Conservation (phyloP, 1,140 invertebrate species). For the Maniola jurtina region DNA sequence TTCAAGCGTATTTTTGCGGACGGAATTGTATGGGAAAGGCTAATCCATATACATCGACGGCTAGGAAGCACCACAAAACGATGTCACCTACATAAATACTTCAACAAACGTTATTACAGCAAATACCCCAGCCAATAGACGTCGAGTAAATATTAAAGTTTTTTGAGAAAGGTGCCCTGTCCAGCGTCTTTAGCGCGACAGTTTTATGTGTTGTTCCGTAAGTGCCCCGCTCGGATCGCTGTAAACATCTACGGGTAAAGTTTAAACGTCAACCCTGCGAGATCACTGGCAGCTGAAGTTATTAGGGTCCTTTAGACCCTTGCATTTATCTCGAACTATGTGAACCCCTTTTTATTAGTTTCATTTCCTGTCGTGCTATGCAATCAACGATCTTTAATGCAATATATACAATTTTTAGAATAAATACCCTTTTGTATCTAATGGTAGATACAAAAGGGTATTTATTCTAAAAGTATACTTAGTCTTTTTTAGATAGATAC, state of each 20-base stretch:
- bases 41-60: background rate
- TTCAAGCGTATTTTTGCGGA: no score
- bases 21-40: no score
- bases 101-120: background rate
- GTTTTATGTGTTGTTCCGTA: slow-evolving; percentile 54
- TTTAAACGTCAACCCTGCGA: slow-evolving; percentile 62
- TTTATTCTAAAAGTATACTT: background rate
- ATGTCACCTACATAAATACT: background rate
- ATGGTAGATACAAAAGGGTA: no score
- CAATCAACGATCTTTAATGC: background rate
- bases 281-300: slow-evolving; percentile 51
- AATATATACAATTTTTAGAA: background rate
- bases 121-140: slow-evolving; percentile 4
- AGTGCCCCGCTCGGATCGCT: slow-evolving; percentile 48
- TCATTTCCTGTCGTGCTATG: background rate
- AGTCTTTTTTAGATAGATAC: no score
- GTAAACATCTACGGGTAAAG: slow-evolving; percentile 60
- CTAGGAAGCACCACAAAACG: no score
- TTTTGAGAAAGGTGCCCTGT: slow-evolving; percentile 23
- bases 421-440: background rate
- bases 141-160: slow-evolving; percentile 12
- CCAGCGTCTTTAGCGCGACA: slow-evolving; percentile 38
- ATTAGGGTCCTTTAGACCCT: slow-evolving; percentile 53
- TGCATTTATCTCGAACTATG: slow-evolving; percentile 38
- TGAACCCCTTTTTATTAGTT: slow-evolving; percentile 6